Base-by-base conservation (phyloP, 2,888 invertebrate species). In the Acrobasis suavella region DNA sequence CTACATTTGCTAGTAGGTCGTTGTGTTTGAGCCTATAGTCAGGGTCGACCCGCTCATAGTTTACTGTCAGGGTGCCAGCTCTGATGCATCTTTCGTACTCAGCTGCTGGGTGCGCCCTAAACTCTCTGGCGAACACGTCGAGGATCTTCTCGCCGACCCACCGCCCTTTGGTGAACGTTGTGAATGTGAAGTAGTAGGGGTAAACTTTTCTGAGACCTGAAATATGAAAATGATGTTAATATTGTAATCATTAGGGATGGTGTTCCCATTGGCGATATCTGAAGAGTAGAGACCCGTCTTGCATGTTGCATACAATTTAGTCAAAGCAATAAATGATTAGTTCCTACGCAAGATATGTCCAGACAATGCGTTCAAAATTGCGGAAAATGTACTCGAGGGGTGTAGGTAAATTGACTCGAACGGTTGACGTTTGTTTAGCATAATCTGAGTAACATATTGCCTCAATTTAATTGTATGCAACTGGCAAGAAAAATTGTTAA, bases 101-200 rank as follows among this genome's bases (percentile, higher is more conserved):
- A 70, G 97, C 97, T 0, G 97, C 97, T 0, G 98, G 97, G 87
- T 98, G 97, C n/a, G 97, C 97, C 50, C 98, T 93, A 86, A 99
- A 99, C 90, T 99, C 98, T 63, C 96, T 93, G 9, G 96, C 96
- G 88, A 98, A 98, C 22, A 99, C 97, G 79, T 98, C 98, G 70
- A 97, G 93, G 72, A 99, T 96, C 83, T 96, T 96, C 86, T 97
- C 97, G 5, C 98, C 98, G 3, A 98, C 97, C 98, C 98, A 99
- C 76, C 98, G 94, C 9, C 98, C 98, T 92, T 99, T 99, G 67
- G 98, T 98, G 92, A 97, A 98, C 50, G 98, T 98, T 67, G 97
- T 97, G 91, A 98, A 99, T 66, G 97, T 98, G 93, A 98, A 99
- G 91, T 97, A 97, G 92, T 99, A 99, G 0, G 99, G 99, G 86